Base-by-base conservation (phyloP, 2,113 vertebrate species). In the Tupaia chinensis region DNA sequence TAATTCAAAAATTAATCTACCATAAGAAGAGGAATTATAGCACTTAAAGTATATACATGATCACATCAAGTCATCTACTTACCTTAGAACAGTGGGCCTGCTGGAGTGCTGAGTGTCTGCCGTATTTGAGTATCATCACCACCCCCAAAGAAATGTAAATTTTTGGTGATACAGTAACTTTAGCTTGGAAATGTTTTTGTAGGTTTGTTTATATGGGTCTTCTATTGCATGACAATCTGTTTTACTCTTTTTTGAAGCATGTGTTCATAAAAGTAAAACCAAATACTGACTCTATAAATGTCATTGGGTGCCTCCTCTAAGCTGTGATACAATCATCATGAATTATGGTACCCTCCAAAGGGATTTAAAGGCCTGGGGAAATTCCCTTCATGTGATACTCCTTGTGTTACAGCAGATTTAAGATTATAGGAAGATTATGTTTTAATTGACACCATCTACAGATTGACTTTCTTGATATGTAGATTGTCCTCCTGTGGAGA, bases 401-500 rank as follows among this genome's bases (percentile, higher is more conserved):
- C 12, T 89, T 3, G 23, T 69, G 44, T 65, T 25, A 87, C 66
- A n/a, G 94, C 1, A 34, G 2, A 2, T 20, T 90, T 85, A 0
- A 69, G 8, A 78, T 89, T 76, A 2, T 0, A 84, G 87, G 3
- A 6, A 89, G 19, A 89, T 20, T 34, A 5, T 3, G 84, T 91
- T 95, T 89, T 65, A 74, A 96, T 80, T 84, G 77, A 77, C 53
- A 95, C 14, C 81, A 5, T 27, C 86, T 95, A 96, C 91, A 97
- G 63, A 95, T 94, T 95, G 93, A 98, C 91, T 96, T 98, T 97
- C 95, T 0, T 34, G 19, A 68, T 85, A 96, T 95, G 80, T 83
- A 97, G 95, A 96, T 87, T 84, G 53, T 13, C 80, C 87, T 94
- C 93, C 95, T 96, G 88, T 90, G 17, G 94, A 96, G 97, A 97